Evolutionary conservation across 2,797 vertebrate species (phyloP), one percentile per base, ranked within the genome.

Genomic region (Urocyon cinereoargenteus): DNA sequence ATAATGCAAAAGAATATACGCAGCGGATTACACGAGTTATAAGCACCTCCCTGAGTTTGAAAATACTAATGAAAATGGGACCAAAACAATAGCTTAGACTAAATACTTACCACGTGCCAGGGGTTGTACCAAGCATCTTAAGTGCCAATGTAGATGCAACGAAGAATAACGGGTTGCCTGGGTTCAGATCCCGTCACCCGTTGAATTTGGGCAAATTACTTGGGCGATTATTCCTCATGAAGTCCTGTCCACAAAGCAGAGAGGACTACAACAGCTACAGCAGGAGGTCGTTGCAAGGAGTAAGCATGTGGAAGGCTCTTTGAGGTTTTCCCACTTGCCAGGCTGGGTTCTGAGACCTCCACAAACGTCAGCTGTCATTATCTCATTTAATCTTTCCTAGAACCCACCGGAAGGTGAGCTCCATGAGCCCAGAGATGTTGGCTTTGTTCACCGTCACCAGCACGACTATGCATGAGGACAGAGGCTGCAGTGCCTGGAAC

Each of bases 1-100:
- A 73, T 87, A 93, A 78, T 94, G 55, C 19, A 87, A 89, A 97
- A 86, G 51, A 90, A 72, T 62, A 68, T 92, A 97, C 70, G 18
- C 14, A 59, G 51, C 36, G 91, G 84, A 81, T 82, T 81, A 86
- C 66, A 59, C n/a, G 18, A 91, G 26, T 68, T 90, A 85, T 24
- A 73, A 96, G n/a, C 36, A 92, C 28, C 78, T 95, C 34, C 61
- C 53, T 77, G 84, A 81, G 49, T 75, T 64, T 53, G 70, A 96
- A 79, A 93, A 77, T 11, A 31, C 62, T 90, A 78, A 78, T 87
- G 86, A 87, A 77, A 91, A 94, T n/a, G 26, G 86, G 85, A 70
- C 88, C 57, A 40, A 95, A 64, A 77, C 57, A 92, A 87, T 66
- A 93, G 83, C n/a, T 89, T 77, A 77, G 34, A 88, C 62, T 81